These are phyloP conservation scores for Taurulus bubalis DNA, from an alignment of 2,113 vertebrate species.

Conservation along the genomic window DNA sequence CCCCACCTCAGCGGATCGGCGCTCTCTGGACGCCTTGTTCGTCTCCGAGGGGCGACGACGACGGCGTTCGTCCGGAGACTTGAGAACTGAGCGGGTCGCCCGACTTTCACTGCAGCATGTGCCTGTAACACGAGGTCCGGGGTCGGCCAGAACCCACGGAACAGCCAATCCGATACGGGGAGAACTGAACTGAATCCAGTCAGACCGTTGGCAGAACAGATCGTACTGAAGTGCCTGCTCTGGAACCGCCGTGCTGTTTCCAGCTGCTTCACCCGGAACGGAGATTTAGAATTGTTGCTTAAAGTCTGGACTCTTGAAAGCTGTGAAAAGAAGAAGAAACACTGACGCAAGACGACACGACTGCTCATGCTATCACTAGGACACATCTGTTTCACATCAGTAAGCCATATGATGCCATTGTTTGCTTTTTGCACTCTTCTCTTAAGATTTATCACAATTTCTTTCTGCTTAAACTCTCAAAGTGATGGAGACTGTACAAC, in stretches of 20 bases:
- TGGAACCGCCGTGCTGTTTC: slow-evolving; percentile 59
- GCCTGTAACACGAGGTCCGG: slow-evolving; percentile 5
- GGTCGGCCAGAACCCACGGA: background rate
- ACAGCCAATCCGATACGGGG: slow-evolving; percentile 1
- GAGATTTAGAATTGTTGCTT: slow-evolving; percentile 45
- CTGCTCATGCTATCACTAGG: slow-evolving; percentile 50
- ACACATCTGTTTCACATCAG: slow-evolving; percentile 52
- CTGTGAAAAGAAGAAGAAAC: slow-evolving; percentile 51
- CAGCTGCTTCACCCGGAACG: slow-evolving; percentile 46
- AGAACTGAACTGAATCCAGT: slow-evolving; percentile 50
- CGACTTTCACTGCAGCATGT: slow-evolving; percentile 21
- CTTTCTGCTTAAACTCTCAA: slow-evolving; percentile 24
- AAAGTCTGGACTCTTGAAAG: slow-evolving; percentile 54
- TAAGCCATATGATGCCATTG: slow-evolving; percentile 75
- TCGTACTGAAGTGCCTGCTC: slow-evolving; percentile 78
- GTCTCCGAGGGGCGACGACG: background rate
- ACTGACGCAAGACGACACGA: slow-evolving; percentile 9
- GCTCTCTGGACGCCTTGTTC: slow-evolving; percentile 2
- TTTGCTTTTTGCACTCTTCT: slow-evolving; percentile 76
- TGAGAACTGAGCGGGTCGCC: background rate
- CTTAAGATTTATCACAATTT: slow-evolving; percentile 31
- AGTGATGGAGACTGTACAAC: slow-evolving; percentile 1
- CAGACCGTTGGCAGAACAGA: slow-evolving; percentile 37
- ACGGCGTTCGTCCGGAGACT: background rate
- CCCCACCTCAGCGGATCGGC: slow-evolving; percentile 13